Evolutionary conservation across 2,797 vertebrate genomes (phyloP), one percentile per base, ranked within the genome.

Genomic region (Pseudocheirus occidentalis): DNA sequence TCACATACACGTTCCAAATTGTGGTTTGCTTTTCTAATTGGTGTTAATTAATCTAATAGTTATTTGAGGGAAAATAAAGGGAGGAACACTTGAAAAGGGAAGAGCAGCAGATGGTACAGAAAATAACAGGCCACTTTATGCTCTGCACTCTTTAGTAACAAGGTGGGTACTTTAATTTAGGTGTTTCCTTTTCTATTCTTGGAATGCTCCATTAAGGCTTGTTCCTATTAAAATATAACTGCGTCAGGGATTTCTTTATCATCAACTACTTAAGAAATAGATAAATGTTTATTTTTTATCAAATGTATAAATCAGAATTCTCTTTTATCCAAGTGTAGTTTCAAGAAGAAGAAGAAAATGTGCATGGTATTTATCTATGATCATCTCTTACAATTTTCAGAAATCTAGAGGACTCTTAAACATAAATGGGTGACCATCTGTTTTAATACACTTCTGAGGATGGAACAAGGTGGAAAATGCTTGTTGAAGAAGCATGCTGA

Each of bases 41-140:
- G n/a, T 0, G 0, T 66, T 94, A 28, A 57, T 95, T 54, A 91
- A 90, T 0, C 28, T 56, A 21, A n/a, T 54, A 1, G 52, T n/a
- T 92, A 40, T 93, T 94, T 93, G 40, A 97, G 95, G 2, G 4
- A 95, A 1, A 73, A 73, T 40, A 40, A 93, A 54, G 95, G 81
- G 57, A 94, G 16, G 93, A 94, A 1, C 3, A 93, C 0, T n/a
- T 95, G 27, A 3, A 92, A 0, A 40, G 66, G 16, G n/a, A 73
- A n/a, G 5, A 73, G 66, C n/a, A 73, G 1, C 91, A 66, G 73
- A 34, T 5, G 91, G 89, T 13, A 28, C 27, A 53, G 50, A 28
- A 90, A 90, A 90, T 90, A 90, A 90, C 11, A 54, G 90, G 10
- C 9, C 27, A 90, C 52, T 54, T 52, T 54, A 31, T 50, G 28